phyloP scores from a whole-genome alignment of 1,140 invertebrate species.

The Melipona quadrifasciata region DNA sequence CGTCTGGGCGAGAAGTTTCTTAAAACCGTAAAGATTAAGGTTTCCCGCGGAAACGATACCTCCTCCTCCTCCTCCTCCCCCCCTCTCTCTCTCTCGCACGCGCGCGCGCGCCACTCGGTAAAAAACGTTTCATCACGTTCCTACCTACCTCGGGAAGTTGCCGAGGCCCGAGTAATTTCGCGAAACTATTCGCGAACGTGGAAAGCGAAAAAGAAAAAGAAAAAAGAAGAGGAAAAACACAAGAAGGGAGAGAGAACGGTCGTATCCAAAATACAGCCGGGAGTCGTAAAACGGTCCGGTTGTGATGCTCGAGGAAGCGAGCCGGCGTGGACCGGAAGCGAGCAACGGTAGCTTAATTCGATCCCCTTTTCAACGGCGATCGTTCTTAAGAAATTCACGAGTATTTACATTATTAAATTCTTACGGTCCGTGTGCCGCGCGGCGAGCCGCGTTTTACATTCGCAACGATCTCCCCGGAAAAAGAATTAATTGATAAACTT shows the following conservation, averaged over 20 bases:
- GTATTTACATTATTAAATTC: constrained; percentile 35
- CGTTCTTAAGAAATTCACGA: neutral
- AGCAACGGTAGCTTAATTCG: neutral
- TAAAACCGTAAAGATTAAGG: neutral
- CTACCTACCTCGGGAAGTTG: neutral
- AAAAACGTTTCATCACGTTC: neutral
- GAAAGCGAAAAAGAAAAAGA: too few species aligned
- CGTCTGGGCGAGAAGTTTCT: neutral
- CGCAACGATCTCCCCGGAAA: neutral
- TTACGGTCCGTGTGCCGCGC: neutral
- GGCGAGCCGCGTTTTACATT: neutral
- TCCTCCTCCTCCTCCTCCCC: too few species aligned
- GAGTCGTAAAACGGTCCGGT: too few species aligned
- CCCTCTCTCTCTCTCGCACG: too few species aligned
- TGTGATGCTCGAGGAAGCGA: neutral
- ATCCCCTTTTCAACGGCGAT: neutral
- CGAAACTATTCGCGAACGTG: neutral
- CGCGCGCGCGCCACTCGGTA: too few species aligned
- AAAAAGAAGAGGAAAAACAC: neutral
- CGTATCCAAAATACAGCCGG: neutral
- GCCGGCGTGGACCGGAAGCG: neutral
- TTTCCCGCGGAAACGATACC: neutral
- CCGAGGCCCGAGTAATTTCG: neutral
- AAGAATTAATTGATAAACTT: constrained; percentile 45
- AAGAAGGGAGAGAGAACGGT: neutral